Evolutionary conservation across 2,888 invertebrate genomes (phyloP).

Genomic region (Lepas anatifera): DNA sequence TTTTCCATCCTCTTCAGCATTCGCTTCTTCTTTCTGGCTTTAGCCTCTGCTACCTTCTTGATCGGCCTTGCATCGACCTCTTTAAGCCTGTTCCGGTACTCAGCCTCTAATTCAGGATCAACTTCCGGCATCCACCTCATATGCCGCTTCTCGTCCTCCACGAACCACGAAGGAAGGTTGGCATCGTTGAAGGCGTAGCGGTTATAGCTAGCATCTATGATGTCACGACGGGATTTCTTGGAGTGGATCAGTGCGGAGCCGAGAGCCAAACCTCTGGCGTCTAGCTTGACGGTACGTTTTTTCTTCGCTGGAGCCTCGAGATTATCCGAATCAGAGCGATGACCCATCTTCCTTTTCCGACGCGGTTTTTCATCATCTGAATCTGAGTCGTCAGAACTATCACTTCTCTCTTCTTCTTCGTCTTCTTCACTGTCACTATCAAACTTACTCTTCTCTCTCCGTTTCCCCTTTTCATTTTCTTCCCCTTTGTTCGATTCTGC

Average conservation of each 20-base stretch:
- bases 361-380: constrained; percentile 44
- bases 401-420: too few species aligned
- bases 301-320: constrained; percentile 32
- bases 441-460: constrained; percentile 12
- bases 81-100: constrained; percentile 50
- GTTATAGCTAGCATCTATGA: constrained; percentile 85
- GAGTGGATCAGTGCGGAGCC: constrained; percentile 84
- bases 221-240: constrained; percentile 76
- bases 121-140: constrained; percentile 72
- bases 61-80: constrained; percentile 90
- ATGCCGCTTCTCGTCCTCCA: constrained; percentile 81
- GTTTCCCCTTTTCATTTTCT: too few species aligned
- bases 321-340: not conserved
- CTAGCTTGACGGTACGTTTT: constrained; percentile 49
- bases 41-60: constrained; percentile 96
- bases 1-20: constrained; percentile 73
- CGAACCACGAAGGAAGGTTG: constrained; percentile 91
- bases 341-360: constrained; percentile 40
- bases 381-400: constrained; percentile 15
- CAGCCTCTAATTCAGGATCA: constrained; percentile 66
- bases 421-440: constrained; percentile 41
- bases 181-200: constrained; percentile 53
- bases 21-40: constrained; percentile 90
- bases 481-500: too few species aligned
- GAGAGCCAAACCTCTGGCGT: constrained; percentile 78